Percentiles rank a stretch among this genome's conserved stretches.
Conservation (phyloP, 2,888 invertebrate species). For the Dilophus febrilis region DNA sequence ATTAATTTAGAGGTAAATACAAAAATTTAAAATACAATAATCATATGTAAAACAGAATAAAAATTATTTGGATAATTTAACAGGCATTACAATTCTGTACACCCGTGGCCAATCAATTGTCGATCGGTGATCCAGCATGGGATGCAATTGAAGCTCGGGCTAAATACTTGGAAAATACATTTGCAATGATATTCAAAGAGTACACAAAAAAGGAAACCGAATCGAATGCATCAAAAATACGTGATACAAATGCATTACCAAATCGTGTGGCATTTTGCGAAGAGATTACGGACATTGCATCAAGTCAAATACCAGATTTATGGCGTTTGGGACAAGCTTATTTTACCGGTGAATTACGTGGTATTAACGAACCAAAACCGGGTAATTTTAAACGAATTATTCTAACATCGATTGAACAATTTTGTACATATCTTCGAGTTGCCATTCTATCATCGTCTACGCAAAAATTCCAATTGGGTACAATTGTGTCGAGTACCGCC, state of each 20-base stretch:
- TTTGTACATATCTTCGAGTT: constrained; percentile 52
- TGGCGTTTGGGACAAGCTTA: constrained; percentile 94
- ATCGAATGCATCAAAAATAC: constrained; percentile 14
- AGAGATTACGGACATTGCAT: constrained; percentile 57
- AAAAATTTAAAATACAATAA: not conserved
- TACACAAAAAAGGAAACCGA: constrained; percentile 22
- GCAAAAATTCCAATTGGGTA: constrained; percentile 29
- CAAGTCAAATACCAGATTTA: constrained; percentile 69
- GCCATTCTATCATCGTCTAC: constrained; percentile 52
- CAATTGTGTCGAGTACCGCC: constrained; percentile 23
- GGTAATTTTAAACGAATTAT: constrained; percentile 70
- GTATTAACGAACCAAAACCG: constrained; percentile 58
- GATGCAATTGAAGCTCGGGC: constrained; percentile 75
- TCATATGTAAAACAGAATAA: not conserved
- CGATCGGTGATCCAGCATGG: constrained; percentile 84
- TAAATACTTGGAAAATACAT: constrained; percentile 44
- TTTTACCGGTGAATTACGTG: constrained; percentile 73
- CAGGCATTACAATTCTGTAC: constrained; percentile 19
- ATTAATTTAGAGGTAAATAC: constrained; percentile 48
- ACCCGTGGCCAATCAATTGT: constrained; percentile 22
- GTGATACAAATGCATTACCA: constrained; percentile 31
- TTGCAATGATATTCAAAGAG: constrained; percentile 26
- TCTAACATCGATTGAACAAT: constrained; percentile 54
- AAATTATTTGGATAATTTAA: constrained; percentile 16
- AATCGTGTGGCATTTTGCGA: constrained; percentile 61